These are phyloP conservation scores for Procambarus virginalis DNA, from an alignment of 1,140 invertebrate species.

Conservation along the genomic window DNA sequence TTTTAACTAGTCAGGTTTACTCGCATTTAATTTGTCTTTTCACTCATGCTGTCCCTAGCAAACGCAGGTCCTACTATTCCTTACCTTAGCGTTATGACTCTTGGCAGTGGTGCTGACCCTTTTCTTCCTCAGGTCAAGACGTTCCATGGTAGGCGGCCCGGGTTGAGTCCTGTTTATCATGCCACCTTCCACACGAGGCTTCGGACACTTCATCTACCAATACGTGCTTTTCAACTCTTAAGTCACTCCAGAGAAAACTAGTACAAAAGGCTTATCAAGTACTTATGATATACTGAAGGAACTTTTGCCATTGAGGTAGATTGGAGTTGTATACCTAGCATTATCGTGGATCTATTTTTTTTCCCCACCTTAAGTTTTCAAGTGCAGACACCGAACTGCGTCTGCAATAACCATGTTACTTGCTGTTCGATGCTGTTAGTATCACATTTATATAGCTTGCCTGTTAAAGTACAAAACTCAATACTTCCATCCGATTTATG, in stretches of 20 bases:
- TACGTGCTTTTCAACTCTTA: no score
- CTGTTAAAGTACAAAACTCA: background rate
- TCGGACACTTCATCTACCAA: background rate
- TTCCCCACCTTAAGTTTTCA: no score
- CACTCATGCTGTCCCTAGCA: no score
- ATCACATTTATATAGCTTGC: background rate
- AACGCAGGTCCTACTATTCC: background rate
- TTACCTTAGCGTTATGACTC: constrained; percentile 36
- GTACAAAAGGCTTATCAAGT: background rate
- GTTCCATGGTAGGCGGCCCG: constrained; percentile 13
- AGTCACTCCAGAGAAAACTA: no score
- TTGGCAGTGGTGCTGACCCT: constrained; percentile 1
- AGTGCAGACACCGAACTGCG: no score
- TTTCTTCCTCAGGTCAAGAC: constrained; percentile 39
- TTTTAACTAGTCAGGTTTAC: no score
- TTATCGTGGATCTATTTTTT: background rate
- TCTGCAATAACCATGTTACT: background rate
- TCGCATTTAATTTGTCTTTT: no score
- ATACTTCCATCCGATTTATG: no score
- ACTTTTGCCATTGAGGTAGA: constrained; percentile 11
- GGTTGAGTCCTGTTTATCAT: background rate
- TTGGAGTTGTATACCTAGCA: background rate
- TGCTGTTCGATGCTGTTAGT: background rate
- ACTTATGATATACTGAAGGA: background rate
- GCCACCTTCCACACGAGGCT: background rate